Evolutionary conservation across 2,113 vertebrate species (phyloP), one percentile per base, ranked within the genome.

Genomic region (Xiphophorus maculatus): DNA sequence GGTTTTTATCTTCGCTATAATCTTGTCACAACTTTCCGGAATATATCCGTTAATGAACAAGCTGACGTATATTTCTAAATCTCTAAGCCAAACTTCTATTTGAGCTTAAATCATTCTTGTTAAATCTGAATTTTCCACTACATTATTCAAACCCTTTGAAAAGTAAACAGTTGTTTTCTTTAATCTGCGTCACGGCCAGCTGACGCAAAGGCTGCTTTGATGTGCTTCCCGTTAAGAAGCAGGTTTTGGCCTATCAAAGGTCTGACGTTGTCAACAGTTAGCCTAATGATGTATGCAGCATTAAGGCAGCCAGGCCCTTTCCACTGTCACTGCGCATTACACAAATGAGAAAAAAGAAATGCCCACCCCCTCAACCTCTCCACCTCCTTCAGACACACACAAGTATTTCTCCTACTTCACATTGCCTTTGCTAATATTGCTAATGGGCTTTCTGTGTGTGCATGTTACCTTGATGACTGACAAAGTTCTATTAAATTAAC

Each of bases 331-430:
- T 4, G 63, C 92, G 92, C 93, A 95, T 96, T 96, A 96, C 90
- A 94, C 92, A 96, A 95, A 97, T 97, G 93, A 95, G 93, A 88
- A 80, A 90, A 94, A 93, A 86, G 91, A 92, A 95, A 96, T 93
- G n/a, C 64, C 61, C 89, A 63, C 10, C 2, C 80, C 69, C 86
- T 73, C 77, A 64, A 82, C 80, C 14, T 1, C 78, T 58, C 25
- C 85, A 82, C 82, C 83, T 76, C 70, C 61, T 44, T 71, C 82
- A 77, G 40, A 73, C 71, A 76, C 73, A 76, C 25, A 35, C 62
- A 62, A 63, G 74, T 63, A 78, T 72, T 30, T 87, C 84, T 74
- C 74, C 76, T 17, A 76, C 66, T 29, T 62, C 66, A 74, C 77
- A 73, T 79, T n/a, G 78, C 73, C 73, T 82, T 77, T 37, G 84